These are phyloP conservation scores for Acleris sparsana DNA, from an alignment of 2,888 invertebrate species.

Conservation along the genomic window DNA sequence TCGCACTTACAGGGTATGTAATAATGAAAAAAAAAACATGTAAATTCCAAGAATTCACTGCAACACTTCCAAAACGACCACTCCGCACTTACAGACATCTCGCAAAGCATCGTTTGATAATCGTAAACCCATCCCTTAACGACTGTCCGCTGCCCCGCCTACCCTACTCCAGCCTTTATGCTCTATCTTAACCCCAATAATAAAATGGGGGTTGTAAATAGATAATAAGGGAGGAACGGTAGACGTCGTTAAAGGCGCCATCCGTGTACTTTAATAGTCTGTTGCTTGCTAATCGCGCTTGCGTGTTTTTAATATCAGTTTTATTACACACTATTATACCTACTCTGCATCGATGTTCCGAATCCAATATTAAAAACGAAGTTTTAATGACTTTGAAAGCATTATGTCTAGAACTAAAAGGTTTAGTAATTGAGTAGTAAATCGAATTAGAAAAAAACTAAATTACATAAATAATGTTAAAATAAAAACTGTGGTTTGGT, in stretches of 20 bases:
- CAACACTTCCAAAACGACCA: slow-evolving; percentile 23
- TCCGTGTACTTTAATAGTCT: slow-evolving; percentile 66
- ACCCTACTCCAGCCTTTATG: slow-evolving; percentile 46
- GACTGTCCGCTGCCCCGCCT: slow-evolving; percentile 74
- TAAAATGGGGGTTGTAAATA: slow-evolving; percentile 83
- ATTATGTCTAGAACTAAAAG: no score
- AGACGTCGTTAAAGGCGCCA: slow-evolving; percentile 78
- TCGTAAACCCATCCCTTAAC: slow-evolving; percentile 82
- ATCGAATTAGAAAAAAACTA: no score
- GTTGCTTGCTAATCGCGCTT: slow-evolving; percentile 67
- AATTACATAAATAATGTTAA: no score
- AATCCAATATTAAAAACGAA: no score
- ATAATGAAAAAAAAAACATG: slow-evolving; percentile 14
- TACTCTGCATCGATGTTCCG: slow-evolving; percentile 21
- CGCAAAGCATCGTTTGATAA: slow-evolving; percentile 82
- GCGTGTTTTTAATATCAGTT: slow-evolving; percentile 63
- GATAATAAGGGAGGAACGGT: slow-evolving; percentile 80
- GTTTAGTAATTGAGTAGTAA: no score
- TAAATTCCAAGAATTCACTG: slow-evolving; percentile 20
- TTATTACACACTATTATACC: slow-evolving; percentile 39
- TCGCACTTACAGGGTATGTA: background rate
- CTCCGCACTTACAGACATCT: slow-evolving; percentile 56
- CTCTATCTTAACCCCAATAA: slow-evolving; percentile 81
- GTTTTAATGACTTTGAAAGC: no score
- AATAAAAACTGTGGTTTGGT: no score